Percentiles rank a stretch among this genome's conserved stretches.
Evolutionary conservation across 2,797 vertebrate genomes (phyloP).

Genomic region (Lithobates pipiens): DNA sequence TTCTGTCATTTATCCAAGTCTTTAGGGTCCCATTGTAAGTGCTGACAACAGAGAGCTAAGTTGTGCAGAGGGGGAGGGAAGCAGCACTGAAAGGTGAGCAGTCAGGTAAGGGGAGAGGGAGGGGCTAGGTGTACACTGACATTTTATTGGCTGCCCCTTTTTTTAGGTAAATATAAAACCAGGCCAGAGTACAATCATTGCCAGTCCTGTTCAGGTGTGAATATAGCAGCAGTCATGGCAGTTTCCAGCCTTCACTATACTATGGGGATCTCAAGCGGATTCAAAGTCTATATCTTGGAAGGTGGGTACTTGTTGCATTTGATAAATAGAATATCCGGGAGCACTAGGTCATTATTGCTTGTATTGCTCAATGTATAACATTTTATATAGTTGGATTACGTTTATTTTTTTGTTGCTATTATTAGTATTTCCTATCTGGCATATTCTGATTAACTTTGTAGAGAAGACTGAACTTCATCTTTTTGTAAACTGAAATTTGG

Average conservation of each 20-base stretch:
- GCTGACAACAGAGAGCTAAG: conserved; percentile 19
- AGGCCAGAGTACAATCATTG: not conserved
- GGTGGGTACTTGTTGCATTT: conserved; percentile 47
- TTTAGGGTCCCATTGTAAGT: conserved; percentile 16
- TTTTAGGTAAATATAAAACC: conserved; percentile 15
- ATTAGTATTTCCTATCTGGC: not conserved
- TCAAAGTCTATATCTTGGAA: conserved; percentile 67
- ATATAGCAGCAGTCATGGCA: conserved; percentile 49
- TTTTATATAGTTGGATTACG: not conserved
- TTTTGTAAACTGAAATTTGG: not conserved
- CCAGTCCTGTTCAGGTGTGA: not conserved
- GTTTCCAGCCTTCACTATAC: conserved; percentile 65
- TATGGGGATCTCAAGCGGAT: conserved; percentile 65
- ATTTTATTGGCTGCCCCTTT: conserved; percentile 31
- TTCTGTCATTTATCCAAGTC: not conserved
- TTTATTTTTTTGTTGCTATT: not conserved
- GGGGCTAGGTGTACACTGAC: conserved; percentile 4
- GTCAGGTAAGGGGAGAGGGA: conserved; percentile 29
- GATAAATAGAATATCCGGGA: not conserved
- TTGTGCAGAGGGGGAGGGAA: not conserved
- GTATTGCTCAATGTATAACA: not conserved
- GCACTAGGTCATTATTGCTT: not conserved
- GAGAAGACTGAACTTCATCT: no score
- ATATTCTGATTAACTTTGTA: not conserved
- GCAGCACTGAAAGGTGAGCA: conserved; percentile 25